Percentiles rank a stretch among this genome's conserved stretches.
Evolutionary conservation across 2,113 vertebrate species (phyloP).

Genomic region (Spheniscus mendiculus): DNA sequence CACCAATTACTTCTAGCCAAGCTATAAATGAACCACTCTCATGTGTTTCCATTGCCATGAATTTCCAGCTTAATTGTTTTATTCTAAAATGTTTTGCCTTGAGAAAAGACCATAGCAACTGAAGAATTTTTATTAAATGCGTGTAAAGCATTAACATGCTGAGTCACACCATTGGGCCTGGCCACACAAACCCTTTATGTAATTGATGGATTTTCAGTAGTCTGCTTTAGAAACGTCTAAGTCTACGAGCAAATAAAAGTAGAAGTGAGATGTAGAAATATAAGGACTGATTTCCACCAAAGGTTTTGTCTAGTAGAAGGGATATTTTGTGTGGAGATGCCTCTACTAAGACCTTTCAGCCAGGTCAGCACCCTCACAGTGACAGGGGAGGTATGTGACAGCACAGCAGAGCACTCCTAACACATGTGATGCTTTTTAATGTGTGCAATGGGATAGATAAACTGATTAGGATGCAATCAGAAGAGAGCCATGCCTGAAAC

Average conservation of each 20-base stretch:
- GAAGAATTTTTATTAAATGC: background rate
- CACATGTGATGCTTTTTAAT: background rate
- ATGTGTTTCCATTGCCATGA: background rate
- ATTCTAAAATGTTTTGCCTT: background rate
- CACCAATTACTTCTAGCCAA: background rate
- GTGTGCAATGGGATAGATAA: background rate
- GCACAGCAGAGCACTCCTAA: background rate
- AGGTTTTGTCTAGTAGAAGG: background rate
- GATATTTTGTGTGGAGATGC: background rate
- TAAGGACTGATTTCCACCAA: background rate
- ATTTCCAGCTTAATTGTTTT: background rate
- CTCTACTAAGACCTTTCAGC: background rate
- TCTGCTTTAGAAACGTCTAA: background rate
- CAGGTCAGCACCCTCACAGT: background rate
- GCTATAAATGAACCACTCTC: background rate
- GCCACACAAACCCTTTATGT: background rate
- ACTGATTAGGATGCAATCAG: background rate
- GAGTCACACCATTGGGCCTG: background rate
- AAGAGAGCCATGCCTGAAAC: background rate
- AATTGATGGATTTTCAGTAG: background rate
- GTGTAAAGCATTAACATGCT: background rate
- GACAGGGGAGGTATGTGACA: background rate
- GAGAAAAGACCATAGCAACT: background rate
- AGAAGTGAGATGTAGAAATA: background rate
- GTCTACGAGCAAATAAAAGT: background rate